Conservation (phyloP, 2,888 invertebrate species). For the Leucoptera coffeella region DNA sequence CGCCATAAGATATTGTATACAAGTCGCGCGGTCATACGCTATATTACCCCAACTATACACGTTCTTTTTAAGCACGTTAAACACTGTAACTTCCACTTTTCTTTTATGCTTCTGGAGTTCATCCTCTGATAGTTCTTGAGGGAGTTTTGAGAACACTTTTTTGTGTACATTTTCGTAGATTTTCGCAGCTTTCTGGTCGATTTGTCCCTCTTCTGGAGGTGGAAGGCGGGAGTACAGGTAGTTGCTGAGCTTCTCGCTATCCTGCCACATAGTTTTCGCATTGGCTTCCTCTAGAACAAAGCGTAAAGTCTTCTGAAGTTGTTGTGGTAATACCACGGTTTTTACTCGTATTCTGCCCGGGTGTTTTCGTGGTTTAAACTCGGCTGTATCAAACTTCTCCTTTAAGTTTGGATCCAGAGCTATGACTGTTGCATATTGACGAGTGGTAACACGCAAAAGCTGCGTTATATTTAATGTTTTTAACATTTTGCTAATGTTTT, state of each 20-base stretch:
- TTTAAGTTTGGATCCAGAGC: constrained; percentile 44
- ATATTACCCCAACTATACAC: constrained; percentile 71
- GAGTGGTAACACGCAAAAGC: too few species aligned
- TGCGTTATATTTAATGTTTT: constrained; percentile 20
- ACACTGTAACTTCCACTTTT: constrained; percentile 45
- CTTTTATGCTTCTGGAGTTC: constrained; percentile 31
- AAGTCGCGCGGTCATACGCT: constrained; percentile 58
- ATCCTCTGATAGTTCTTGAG: constrained; percentile 15
- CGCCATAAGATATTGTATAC: constrained; percentile 64
- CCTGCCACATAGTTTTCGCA: constrained; percentile 43
- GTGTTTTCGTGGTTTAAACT: constrained; percentile 63
- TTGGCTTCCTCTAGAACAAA: constrained; percentile 52
- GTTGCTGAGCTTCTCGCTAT: constrained; percentile 47
- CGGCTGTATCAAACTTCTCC: constrained; percentile 39
- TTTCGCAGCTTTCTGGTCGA: constrained; percentile 31
- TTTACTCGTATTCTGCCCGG: constrained; percentile 60
- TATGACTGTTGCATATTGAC: too few species aligned
- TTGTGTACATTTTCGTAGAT: constrained; percentile 27
- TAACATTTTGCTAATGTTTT: constrained; percentile 33
- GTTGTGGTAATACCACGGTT: constrained; percentile 51
- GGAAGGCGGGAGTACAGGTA: constrained; percentile 58
- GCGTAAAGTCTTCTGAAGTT: constrained; percentile 52
- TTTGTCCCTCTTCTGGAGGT: constrained; percentile 57
- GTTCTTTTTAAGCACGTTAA: constrained; percentile 50
- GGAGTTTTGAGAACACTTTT: constrained; percentile 15